Evolutionary conservation across 2,797 vertebrate genomes (phyloP).

Genomic region (Gallirallus australis): DNA sequence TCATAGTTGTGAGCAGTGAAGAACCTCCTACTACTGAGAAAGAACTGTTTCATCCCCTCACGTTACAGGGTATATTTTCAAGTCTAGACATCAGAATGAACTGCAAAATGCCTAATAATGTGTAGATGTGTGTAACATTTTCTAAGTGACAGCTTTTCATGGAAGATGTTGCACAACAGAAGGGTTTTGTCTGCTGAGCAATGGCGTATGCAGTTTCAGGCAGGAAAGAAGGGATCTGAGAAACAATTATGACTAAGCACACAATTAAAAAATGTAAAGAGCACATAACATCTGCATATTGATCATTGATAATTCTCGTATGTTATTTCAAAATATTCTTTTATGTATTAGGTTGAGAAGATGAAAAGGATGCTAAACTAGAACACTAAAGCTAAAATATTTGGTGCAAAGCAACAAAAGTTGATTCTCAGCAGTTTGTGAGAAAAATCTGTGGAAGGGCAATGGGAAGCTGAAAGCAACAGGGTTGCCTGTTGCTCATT

Average conservation of each 20-base stretch:
- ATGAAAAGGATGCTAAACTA: neutral
- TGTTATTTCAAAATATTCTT: neutral
- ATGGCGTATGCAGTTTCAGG: neutral
- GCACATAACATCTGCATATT: neutral
- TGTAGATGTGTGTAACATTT: neutral
- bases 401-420: neutral
- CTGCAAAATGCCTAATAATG: neutral
- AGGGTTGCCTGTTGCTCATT: neutral
- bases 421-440: neutral
- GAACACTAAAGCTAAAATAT: neutral
- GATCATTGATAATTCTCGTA: neutral
- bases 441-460: neutral
- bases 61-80: neutral
- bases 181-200: neutral
- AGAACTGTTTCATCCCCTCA: neutral
- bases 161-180: neutral
- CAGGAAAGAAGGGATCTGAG: neutral
- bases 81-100: neutral
- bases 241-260: neutral
- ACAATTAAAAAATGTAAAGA: neutral
- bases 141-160: neutral
- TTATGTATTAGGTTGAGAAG: neutral
- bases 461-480: neutral
- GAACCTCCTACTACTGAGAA: neutral
- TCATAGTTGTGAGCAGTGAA: neutral